A percentile compares a stretch with the other conserved stretches of the same genome.
Evolutionary conservation across 2,113 vertebrate genomes (phyloP).

Genomic region (Chamaea fasciata): DNA sequence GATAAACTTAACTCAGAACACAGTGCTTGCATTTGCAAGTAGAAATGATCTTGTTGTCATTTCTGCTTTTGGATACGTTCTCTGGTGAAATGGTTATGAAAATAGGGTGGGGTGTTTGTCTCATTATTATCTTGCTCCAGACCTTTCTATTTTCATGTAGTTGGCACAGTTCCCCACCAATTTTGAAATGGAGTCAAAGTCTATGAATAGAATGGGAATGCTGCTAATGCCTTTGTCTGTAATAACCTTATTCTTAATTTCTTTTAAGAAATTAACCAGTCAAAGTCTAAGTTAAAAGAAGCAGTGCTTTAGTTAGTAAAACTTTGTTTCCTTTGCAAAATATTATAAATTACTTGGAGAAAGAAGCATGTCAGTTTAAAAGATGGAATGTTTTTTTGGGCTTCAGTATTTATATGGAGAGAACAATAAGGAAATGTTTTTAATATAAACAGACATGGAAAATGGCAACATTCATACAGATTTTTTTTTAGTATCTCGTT

Average conservation of each 20-base stretch:
- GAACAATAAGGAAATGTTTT: slow-evolving; percentile 53
- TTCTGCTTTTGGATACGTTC: not conserved
- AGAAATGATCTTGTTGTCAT: not conserved
- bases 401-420: not conserved
- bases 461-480: slow-evolving; percentile 4
- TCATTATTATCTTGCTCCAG: not conserved
- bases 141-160: not conserved
- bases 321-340: not conserved
- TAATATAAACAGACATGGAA: slow-evolving; percentile 34
- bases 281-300: not conserved
- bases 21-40: not conserved
- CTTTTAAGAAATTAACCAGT: not conserved
- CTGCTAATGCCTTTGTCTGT: not conserved
- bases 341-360: not conserved
- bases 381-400: not conserved
- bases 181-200: not conserved
- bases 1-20: not conserved
- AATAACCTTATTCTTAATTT: not conserved
- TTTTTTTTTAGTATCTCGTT: slow-evolving; percentile 51
- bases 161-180: not conserved
- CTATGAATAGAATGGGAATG: not conserved
- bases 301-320: not conserved
- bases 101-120: not conserved
- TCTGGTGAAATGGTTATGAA: not conserved
- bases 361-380: not conserved